Percentiles rank a stretch among this genome's conserved stretches.
phyloP scores from a whole-genome alignment of 2,888 invertebrate species.

The Ornithoptera priamus region DNA sequence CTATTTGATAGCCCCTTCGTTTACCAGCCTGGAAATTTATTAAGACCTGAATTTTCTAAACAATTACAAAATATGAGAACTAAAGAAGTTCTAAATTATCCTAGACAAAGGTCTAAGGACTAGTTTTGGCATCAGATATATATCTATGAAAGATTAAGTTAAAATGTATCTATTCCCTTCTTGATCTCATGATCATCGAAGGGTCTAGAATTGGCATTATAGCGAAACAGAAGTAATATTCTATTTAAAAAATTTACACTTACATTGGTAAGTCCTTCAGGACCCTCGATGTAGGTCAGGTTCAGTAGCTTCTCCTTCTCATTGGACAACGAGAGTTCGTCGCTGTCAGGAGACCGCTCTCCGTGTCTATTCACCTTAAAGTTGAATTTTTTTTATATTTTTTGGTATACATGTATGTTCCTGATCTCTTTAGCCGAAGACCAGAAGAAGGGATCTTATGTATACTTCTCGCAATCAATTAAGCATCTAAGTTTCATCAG shows the following conservation, averaged over 20 bases:
- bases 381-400: neutral
- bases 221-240: neutral
- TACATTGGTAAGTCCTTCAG: conserved; percentile 66
- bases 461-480: neutral
- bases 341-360: conserved; percentile 64
- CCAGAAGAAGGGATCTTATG: neutral
- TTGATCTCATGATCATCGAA: neutral
- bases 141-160: neutral
- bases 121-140: neutral
- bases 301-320: conserved; percentile 53
- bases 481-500: neutral
- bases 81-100: neutral
- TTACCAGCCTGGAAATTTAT: conserved; percentile 54
- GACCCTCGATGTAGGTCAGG: conserved; percentile 58
- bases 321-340: conserved; percentile 63
- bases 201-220: neutral
- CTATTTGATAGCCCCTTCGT: conserved; percentile 58
- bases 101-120: neutral
- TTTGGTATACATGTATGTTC: neutral
- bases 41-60: neutral
- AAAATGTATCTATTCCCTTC: neutral
- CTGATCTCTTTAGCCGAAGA: too few species aligned
- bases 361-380: conserved; percentile 67
- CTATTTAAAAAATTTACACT: conserved; percentile 33
- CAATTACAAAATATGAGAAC: neutral